Evolutionary conservation across 2,113 vertebrate species (phyloP).

Genomic region (Zosterops lateralis): DNA sequence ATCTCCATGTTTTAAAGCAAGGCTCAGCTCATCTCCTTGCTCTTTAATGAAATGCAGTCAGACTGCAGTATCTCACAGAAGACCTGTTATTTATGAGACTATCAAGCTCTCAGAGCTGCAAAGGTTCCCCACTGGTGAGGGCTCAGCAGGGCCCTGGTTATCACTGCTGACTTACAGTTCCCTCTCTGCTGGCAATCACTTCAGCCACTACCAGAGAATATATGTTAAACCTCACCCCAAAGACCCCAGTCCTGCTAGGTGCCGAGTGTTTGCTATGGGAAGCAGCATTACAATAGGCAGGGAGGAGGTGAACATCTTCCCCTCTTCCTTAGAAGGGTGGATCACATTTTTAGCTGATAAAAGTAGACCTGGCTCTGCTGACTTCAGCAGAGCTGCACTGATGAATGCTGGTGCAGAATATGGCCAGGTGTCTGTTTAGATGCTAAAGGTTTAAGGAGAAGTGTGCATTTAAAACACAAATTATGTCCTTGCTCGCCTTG

Average conservation of each 20-base stretch:
- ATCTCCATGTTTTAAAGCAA: background rate
- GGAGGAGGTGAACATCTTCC: background rate
- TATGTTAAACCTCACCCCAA: background rate
- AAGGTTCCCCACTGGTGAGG: background rate
- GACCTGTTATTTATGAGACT: background rate
- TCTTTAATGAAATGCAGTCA: background rate
- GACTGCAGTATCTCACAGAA: background rate
- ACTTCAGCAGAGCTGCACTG: background rate
- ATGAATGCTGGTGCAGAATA: background rate
- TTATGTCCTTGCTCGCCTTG: background rate
- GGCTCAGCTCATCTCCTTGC: background rate
- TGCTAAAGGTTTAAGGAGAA: background rate
- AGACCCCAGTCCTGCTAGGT: background rate
- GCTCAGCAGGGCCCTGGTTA: constrained; percentile 37
- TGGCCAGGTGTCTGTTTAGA: background rate
- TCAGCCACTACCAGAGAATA: background rate
- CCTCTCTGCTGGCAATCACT: constrained; percentile 10
- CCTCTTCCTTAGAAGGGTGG: background rate
- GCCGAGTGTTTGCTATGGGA: background rate
- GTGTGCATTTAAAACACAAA: background rate
- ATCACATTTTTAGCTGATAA: background rate
- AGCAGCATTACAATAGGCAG: background rate
- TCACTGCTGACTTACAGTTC: constrained; percentile 16
- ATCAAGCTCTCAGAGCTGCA: background rate
- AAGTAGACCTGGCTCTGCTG: accelerated